phyloP scores from a whole-genome alignment of 2,113 vertebrate genomes.

The Proteles cristata region DNA sequence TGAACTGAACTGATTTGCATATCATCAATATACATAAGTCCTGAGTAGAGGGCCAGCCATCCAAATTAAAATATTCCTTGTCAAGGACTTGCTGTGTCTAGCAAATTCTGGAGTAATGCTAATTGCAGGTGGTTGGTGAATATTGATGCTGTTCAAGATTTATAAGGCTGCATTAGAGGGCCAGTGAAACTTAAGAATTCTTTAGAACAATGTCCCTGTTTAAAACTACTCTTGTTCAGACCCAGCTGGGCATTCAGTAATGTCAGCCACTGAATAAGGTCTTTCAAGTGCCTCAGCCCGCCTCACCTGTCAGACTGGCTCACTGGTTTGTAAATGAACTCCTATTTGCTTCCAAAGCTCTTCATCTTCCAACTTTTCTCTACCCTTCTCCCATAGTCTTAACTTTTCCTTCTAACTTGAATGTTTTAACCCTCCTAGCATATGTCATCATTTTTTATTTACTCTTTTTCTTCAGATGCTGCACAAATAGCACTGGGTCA shows the following conservation, averaged over 20 bases:
- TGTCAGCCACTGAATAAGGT: constrained; percentile 77
- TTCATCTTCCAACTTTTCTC: constrained; percentile 65
- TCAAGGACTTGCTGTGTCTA: constrained; percentile 19
- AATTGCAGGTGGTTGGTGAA: constrained; percentile 55
- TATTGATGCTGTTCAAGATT: constrained; percentile 69
- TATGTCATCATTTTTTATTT: constrained; percentile 55
- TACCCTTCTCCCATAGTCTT: constrained; percentile 55
- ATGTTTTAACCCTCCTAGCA: neutral
- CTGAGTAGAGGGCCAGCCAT: constrained; percentile 33
- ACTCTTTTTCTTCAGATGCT: constrained; percentile 76
- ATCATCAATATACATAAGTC: neutral
- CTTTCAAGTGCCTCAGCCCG: constrained; percentile 76
- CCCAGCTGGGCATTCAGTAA: constrained; percentile 73
- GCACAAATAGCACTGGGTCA: constrained; percentile 57
- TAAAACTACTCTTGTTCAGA: constrained; percentile 70
- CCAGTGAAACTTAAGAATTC: constrained; percentile 76
- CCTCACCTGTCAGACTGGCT: constrained; percentile 79
- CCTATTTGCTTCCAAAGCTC: constrained; percentile 49
- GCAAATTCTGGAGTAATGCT: constrained; percentile 57
- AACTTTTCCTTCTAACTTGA: neutral
- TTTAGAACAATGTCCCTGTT: constrained; percentile 75
- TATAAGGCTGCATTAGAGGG: constrained; percentile 68
- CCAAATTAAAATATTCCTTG: neutral
- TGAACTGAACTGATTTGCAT: constrained; percentile 32
- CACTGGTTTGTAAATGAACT: constrained; percentile 70